A percentile compares a stretch with the other conserved stretches of the same genome.
Conservation (phyloP, 2,888 invertebrate species). For the Labia minor region DNA sequence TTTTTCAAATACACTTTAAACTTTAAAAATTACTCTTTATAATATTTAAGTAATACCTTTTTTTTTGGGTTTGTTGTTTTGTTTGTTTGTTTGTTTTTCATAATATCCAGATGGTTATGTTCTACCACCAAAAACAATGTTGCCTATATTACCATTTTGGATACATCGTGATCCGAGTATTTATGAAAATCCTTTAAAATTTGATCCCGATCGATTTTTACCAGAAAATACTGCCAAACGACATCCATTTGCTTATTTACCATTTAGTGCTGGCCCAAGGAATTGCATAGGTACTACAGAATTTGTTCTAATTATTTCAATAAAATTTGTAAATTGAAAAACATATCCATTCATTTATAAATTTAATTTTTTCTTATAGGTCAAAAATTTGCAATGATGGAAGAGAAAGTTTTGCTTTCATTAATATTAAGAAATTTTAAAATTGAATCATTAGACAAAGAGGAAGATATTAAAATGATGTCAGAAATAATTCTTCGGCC, state of each 20-base stretch:
- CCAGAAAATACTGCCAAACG: constrained; percentile 40
- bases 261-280: constrained; percentile 49
- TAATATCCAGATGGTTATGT: constrained; percentile 27
- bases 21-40: no score
- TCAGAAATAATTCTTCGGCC: constrained; percentile 8
- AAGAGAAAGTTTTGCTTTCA: constrained; percentile 8
- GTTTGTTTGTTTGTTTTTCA: not conserved
- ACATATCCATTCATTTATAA: no score
- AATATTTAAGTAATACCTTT: no score
- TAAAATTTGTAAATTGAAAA: no score
- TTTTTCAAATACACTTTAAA: no score
- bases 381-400: constrained; percentile 16
- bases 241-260: constrained; percentile 47
- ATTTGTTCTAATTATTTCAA: no score
- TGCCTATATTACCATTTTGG: constrained; percentile 44
- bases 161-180: constrained; percentile 46
- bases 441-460: not conserved
- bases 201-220: constrained; percentile 47
- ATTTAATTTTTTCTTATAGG: not conserved
- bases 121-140: constrained; percentile 44
- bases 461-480: not conserved
- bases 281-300: constrained; percentile 40
- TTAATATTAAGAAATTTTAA: not conserved
- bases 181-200: constrained; percentile 45
- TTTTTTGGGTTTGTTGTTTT: not conserved